These are phyloP conservation scores for Cetoscarus ocellatus DNA, from an alignment of 2,797 vertebrate genomes.

Conservation along the genomic window DNA sequence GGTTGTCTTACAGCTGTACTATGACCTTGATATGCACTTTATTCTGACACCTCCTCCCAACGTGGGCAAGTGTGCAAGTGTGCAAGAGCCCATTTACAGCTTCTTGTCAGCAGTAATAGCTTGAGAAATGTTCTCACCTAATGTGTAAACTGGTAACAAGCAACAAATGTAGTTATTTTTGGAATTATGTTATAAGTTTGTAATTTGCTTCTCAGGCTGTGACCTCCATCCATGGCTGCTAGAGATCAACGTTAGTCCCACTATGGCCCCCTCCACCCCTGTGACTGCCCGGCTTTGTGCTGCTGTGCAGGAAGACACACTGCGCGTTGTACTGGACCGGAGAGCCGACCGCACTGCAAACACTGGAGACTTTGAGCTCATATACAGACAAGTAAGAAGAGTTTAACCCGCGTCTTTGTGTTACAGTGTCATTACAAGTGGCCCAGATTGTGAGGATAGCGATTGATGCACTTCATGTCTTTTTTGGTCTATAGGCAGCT, in stretches of 20 bases:
- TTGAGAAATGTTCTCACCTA: background rate
- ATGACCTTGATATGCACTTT: no score
- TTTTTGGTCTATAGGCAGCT: constrained; percentile 73
- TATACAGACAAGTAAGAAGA: constrained; percentile 89
- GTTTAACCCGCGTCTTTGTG: background rate
- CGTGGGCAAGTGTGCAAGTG: no score
- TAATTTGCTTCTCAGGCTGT: constrained; percentile 22
- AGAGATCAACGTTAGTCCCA: constrained; percentile 93
- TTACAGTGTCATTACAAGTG: background rate
- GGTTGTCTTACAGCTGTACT: no score
- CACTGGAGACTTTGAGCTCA: constrained; percentile 91
- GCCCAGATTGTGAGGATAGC: background rate
- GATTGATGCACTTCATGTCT: background rate
- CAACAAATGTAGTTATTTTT: background rate
- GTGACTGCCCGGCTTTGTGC: constrained; percentile 88
- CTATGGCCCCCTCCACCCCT: constrained; percentile 88
- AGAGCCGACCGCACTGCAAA: constrained; percentile 77
- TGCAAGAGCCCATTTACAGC: no score
- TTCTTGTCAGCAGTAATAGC: no score
- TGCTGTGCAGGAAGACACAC: constrained; percentile 89
- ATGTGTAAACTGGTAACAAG: background rate
- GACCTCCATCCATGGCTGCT: constrained; percentile 91
- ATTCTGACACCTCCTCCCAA: no score
- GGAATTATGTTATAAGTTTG: background rate
- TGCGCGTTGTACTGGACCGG: constrained; percentile 89